These are phyloP conservation scores for Linurgus olivaceus DNA, from an alignment of 2,797 vertebrate genomes.

Conservation along the genomic window DNA sequence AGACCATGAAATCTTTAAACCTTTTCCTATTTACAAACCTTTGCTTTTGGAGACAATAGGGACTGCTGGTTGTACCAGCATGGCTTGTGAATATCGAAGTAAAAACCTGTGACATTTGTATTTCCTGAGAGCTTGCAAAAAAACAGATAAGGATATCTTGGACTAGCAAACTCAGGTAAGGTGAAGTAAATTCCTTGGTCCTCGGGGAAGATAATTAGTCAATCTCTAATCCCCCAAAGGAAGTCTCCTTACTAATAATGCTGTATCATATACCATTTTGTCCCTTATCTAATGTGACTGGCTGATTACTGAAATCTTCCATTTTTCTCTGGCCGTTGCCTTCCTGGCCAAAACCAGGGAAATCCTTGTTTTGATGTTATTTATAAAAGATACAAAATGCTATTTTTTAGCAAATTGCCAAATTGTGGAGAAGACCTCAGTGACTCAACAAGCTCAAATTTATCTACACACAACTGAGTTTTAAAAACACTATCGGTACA, in stretches of 20 bases:
- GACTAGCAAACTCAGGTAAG: neutral
- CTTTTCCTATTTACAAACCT: neutral
- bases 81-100: neutral
- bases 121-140: neutral
- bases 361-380: neutral
- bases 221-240: neutral
- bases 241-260: constrained; percentile 54
- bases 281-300: constrained; percentile 16
- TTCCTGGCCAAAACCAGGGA: neutral
- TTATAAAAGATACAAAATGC: neutral
- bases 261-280: neutral
- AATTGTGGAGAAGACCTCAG: neutral
- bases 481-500: neutral
- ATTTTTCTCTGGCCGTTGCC: constrained; percentile 66
- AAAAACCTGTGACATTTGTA: neutral
- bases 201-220: constrained; percentile 45
- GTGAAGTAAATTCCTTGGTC: constrained; percentile 19
- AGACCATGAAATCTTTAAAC: neutral
- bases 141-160: neutral
- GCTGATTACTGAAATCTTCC: constrained; percentile 68
- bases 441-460: neutral
- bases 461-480: neutral
- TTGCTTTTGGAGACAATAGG: neutral
- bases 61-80: neutral
- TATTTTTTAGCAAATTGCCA: neutral